Evolutionary conservation across 2,888 invertebrate genomes (phyloP), one percentile per base, ranked within the genome.

Genomic region (Phaonia tiefii): DNA sequence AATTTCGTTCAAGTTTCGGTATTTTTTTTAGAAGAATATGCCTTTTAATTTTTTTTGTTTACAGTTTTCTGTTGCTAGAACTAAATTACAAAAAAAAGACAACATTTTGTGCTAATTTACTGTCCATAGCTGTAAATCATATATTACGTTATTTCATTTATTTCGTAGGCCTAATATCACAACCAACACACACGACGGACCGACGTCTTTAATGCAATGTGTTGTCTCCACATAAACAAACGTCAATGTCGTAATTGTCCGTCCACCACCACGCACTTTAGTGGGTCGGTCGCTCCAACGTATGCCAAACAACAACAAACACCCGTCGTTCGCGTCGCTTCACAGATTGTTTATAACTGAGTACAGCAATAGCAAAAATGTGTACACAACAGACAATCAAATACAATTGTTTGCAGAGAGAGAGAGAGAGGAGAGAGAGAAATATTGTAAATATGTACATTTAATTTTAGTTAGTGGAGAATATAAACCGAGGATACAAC

Each of bases 291-390:
- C 37, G n/a, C 11, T 20, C 20, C 8, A 10, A 54, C 54, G 20
- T 39, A 42, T 22, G 15, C n/a, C 31, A 31, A 58, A 58, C 20
- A 39, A 60, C 22, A 63, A 20, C 20, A 56, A 54, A 56, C 22
- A 26, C 26, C 39, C 42, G 63, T 17, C 69, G 69, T 81, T 72
- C 44, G 72, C 81, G 49, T 22, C 37, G 63, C 72, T 78, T 73
- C 75, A 67, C 65, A 49, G 72, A 71, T 75, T 81, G 81, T 78
- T 78, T 81, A 81, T 78, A 78, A 81, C 81, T 81, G 75, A 81
- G n/a, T n/a, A n/a, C n/a, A n/a, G 77, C 54, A 26, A 11, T 31
- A 31, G 51, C 11, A 17, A 13, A 37, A 51, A 1, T 5, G 13
- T 42, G 8, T 15, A 39, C 49, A 51, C 10, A 7, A 58, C 15